These are phyloP conservation scores for Nowickia ferox DNA, from an alignment of 2,888 invertebrate species.

Conservation along the genomic window DNA sequence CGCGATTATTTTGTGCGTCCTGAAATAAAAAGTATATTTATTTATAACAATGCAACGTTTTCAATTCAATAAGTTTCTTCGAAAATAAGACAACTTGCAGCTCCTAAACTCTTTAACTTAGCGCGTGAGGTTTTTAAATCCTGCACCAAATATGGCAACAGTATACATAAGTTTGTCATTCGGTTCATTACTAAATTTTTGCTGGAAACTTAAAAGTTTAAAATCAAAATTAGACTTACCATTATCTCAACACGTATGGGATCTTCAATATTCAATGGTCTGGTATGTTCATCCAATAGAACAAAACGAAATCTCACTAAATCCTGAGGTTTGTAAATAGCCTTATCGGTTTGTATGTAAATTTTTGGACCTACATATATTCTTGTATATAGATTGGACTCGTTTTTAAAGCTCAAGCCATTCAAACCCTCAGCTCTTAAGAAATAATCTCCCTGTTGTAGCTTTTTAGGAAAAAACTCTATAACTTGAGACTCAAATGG, in stretches of 20 bases:
- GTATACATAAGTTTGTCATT: too few relatives aligned
- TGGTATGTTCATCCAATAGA: constrained; percentile 88
- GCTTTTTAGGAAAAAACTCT: constrained; percentile 31
- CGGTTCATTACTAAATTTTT: too few relatives aligned
- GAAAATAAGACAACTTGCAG: too few relatives aligned
- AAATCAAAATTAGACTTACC: constrained; percentile 65
- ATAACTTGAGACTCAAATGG: constrained; percentile 29
- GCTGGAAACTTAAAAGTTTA: too few relatives aligned
- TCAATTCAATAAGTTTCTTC: too few relatives aligned
- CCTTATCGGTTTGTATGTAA: constrained; percentile 95
- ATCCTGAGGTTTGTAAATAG: constrained; percentile 94
- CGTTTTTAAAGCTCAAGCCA: constrained; percentile 89
- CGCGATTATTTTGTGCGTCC: constrained; percentile 91
- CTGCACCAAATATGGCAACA: too few relatives aligned
- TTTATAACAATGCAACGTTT: not conserved
- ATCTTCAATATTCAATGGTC: constrained; percentile 84
- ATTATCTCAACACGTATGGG: constrained; percentile 78
- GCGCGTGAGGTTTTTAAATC: too few relatives aligned
- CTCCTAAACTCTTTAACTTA: too few relatives aligned
- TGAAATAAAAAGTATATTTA: constrained; percentile 75
- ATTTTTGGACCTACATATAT: constrained; percentile 84
- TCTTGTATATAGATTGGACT: constrained; percentile 75
- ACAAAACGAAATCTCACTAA: constrained; percentile 90
- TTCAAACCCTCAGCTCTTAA: constrained; percentile 85
- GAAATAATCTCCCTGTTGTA: not conserved